Conservation (phyloP, 2,797 vertebrate species). For the Chromis chromis region DNA sequence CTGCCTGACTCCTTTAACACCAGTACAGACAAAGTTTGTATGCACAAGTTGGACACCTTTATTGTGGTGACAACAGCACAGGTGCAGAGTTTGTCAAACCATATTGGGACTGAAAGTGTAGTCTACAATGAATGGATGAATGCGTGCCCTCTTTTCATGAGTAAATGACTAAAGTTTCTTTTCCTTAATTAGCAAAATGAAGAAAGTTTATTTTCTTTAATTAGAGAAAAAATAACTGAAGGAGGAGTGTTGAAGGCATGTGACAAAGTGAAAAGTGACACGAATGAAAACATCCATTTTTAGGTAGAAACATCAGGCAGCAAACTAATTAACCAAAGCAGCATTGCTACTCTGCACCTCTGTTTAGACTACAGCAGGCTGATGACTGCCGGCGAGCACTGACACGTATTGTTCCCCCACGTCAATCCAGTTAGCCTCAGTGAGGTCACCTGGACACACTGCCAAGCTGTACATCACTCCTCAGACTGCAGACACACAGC, state of each 20-base stretch:
- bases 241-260: background rate
- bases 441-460: slow-evolving; percentile 43
- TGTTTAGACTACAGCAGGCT: slow-evolving; percentile 5
- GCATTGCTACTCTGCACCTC: slow-evolving; percentile 10
- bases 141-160: background rate
- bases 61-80: slow-evolving; percentile 7
- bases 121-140: background rate
- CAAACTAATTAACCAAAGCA: background rate
- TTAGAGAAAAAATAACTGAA: slow-evolving; percentile 10
- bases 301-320: background rate
- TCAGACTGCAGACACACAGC: slow-evolving; percentile 65
- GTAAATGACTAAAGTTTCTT: background rate
- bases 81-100: slow-evolving; percentile 9
- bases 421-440: slow-evolving; percentile 56
- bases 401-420: slow-evolving; percentile 21
- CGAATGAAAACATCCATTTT: background rate
- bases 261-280: slow-evolving; percentile 14
- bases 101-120: slow-evolving; percentile 5
- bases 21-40: background rate
- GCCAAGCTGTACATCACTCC: slow-evolving; percentile 67
- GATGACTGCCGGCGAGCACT: slow-evolving; percentile 32
- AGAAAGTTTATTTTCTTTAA: background rate
- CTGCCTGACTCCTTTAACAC: too few species aligned
- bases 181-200: slow-evolving; percentile 1
- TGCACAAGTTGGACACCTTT: background rate